Percentiles rank a stretch among this genome's conserved stretches.
phyloP scores from a whole-genome alignment of 2,888 invertebrate species.

The Pilophorus perplexus region DNA sequence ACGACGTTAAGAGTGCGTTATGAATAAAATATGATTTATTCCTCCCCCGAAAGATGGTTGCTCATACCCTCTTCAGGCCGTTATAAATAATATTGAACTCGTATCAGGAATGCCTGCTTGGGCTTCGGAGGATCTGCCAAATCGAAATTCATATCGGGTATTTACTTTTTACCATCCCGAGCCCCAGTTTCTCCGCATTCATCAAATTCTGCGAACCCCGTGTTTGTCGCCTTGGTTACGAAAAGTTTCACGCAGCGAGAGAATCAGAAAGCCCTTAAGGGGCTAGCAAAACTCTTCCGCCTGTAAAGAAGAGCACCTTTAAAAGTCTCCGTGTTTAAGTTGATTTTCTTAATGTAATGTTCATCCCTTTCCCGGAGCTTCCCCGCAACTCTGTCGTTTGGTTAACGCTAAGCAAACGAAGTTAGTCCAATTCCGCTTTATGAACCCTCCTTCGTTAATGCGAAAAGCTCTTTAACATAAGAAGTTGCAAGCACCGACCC shows the following conservation, averaged over 20 bases:
- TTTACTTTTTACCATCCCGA: too few relatives aligned
- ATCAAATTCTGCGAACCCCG: too few relatives aligned
- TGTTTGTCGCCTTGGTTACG: too few relatives aligned
- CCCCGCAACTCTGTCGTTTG: constrained; percentile 7
- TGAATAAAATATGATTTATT: constrained; percentile 16
- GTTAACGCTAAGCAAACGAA: constrained; percentile 15
- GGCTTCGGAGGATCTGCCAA: not conserved
- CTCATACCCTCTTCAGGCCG: not conserved
- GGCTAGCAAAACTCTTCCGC: not conserved
- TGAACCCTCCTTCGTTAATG: constrained; percentile 13
- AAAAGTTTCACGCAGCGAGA: too few relatives aligned
- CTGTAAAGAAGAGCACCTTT: not conserved
- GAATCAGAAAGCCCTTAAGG: not conserved
- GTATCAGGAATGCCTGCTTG: not conserved
- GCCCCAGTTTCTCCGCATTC: too few relatives aligned
- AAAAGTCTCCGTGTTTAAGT: constrained; percentile 5
- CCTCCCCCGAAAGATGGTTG: not conserved
- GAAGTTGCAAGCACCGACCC: constrained; percentile 2
- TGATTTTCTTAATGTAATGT: constrained; percentile 29
- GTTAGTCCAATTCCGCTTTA: constrained; percentile 24
- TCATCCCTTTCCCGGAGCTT: not conserved
- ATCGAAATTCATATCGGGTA: not conserved
- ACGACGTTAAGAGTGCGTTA: constrained; percentile 12
- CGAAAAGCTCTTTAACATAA: constrained; percentile 16
- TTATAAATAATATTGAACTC: constrained; percentile 19